Percentiles rank a stretch among this genome's conserved stretches.
phyloP scores from a whole-genome alignment of 64 coral and sea anemone species.

The Catalaphyllia jardinei region DNA sequence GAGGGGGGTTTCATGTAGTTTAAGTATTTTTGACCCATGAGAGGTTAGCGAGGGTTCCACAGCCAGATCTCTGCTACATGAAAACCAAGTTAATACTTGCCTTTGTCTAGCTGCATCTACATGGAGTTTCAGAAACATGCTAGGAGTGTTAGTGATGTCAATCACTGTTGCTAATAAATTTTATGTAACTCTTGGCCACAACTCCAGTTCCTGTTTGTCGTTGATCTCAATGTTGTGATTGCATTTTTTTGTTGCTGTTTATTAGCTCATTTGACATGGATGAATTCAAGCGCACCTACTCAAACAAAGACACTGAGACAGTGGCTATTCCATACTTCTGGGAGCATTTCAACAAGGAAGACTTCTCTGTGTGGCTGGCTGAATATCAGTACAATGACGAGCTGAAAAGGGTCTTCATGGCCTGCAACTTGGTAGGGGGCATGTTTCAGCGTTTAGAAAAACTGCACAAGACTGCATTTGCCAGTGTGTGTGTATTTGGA shows the following conservation, averaged over 20 bases:
- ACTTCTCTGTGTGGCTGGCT: slow-evolving; percentile 84
- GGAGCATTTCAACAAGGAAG: slow-evolving; percentile 95
- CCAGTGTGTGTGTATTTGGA: slow-evolving; percentile 74
- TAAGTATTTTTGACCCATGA: too few relatives aligned
- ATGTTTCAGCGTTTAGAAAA: slow-evolving; percentile 91
- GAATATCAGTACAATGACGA: slow-evolving; percentile 85
- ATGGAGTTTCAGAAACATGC: too few relatives aligned
- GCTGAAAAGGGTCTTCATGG: slow-evolving; percentile 71
- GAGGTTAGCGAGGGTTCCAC: too few relatives aligned
- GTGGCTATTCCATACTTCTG: slow-evolving; percentile 91
- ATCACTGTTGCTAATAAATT: too few relatives aligned
- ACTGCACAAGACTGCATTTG: slow-evolving; percentile 86
- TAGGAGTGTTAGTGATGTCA: too few relatives aligned
- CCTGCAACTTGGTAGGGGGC: slow-evolving; percentile 84
- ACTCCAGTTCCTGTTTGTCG: too few relatives aligned
- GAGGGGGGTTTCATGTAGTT: too few relatives aligned
- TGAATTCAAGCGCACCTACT: slow-evolving; percentile 82
- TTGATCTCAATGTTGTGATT: too few relatives aligned
- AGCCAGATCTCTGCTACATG: too few relatives aligned
- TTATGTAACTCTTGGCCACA: too few relatives aligned
- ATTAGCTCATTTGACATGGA: slow-evolving; percentile 87
- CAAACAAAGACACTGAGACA: slow-evolving; percentile 73
- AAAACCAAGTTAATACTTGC: too few relatives aligned
- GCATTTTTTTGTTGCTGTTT: background rate
- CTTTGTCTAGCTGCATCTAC: too few relatives aligned